Conservation (phyloP, 2,797 vertebrate genomes). For the Ceryle rudis region DNA sequence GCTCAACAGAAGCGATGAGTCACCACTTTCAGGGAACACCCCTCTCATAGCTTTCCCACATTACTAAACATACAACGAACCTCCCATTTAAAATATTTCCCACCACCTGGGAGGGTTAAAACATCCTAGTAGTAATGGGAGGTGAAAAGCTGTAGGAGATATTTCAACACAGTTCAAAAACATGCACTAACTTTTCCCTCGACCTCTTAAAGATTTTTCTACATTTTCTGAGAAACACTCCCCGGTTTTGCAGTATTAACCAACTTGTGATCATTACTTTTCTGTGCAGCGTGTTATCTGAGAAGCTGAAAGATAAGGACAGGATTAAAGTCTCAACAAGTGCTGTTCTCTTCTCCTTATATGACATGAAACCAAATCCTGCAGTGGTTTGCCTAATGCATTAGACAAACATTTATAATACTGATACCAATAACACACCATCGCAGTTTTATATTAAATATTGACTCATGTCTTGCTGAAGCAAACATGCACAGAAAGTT, state of each 20-base stretch:
- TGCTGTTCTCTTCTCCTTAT: neutral
- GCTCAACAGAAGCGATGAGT: slow-evolving; percentile 11
- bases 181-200: neutral
- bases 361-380: slow-evolving; percentile 30
- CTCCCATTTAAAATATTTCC: slow-evolving; percentile 43
- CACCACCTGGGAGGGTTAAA: slow-evolving; percentile 23
- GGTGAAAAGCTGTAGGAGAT: neutral
- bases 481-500: neutral
- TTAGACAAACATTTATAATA: slow-evolving; percentile 32
- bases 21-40: slow-evolving; percentile 49
- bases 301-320: slow-evolving; percentile 13
- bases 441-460: slow-evolving; percentile 34
- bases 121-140: neutral
- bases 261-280: neutral
- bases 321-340: slow-evolving; percentile 21
- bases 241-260: neutral
- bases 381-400: slow-evolving; percentile 1
- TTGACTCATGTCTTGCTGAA: neutral
- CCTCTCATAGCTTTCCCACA: slow-evolving; percentile 36
- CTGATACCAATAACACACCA: neutral
- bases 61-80: slow-evolving; percentile 37
- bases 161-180: slow-evolving; percentile 24
- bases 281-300: neutral
- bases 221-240: neutral
- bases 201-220: neutral